Evolutionary conservation across 2,113 vertebrate genomes (phyloP), one percentile per base, ranked within the genome.

Genomic region (Henicopernis longicauda): DNA sequence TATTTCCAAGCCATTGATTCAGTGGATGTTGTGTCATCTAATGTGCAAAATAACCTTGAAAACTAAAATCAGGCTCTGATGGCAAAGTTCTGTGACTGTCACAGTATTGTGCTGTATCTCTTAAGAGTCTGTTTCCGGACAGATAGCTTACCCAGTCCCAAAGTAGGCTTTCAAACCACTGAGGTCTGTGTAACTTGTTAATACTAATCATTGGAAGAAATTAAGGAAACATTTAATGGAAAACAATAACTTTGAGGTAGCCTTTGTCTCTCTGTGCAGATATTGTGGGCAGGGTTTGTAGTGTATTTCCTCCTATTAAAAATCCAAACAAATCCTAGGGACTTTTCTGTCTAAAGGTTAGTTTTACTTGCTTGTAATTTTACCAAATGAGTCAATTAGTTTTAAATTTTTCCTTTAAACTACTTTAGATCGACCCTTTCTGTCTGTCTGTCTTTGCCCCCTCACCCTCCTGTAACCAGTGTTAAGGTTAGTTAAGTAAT

Each of bases 11-110:
- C 54, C 23, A 26, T 86, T 94, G 89, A 63, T 61, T 93, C 50
- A 62, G 44, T 42, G 69, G 31, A 52, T 73, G 66, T 55, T 87
- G 58, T 16, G 3, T 86, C 36, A 74, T n/a, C 36, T 90, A 90
- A 80, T 93, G 47, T 72, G 55, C 86, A 58, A 95, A 95, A 61
- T 57, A 82, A 78, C 91, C 84, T 81, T 85, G 77, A 88, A 69
- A 74, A 83, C 32, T 47, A 81, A 80, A 90, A 54, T 54, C 17
- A 10, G 59, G 40, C 20, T 88, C 34, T 36, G 19, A 66, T 74
- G 63, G 16, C 25, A 25, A 52, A 74, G 55, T 82, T 91, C 42
- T 80, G 40, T 76, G 58, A 11, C 38, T 92, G 40, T 85, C 21
- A 10, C 21, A 63, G 47, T 66, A 54, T 49, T 8, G 13, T 15